Evolutionary conservation across 2,888 invertebrate species (phyloP), one percentile per base, ranked within the genome.

Genomic region (Cosmia trapezina): DNA sequence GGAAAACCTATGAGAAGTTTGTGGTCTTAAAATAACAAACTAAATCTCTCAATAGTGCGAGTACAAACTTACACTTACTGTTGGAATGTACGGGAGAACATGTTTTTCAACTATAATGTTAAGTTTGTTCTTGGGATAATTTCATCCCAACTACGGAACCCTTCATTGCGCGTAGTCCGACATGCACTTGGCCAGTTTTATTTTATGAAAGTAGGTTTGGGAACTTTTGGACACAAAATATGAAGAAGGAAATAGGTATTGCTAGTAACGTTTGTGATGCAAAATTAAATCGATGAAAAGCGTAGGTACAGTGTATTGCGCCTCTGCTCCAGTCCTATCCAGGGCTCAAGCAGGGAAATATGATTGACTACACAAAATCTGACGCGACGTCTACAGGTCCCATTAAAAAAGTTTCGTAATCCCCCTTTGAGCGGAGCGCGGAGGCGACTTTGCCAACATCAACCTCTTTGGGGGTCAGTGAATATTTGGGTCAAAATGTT

Each of bases 401-500:
- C 72, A 72, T 77, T 79, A 73, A 79, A 76, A 78, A 65, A 54
- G 37, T 56, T 72, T 78, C 37, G 28, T 49, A 64, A 37, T 61
- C 53, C 65, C 53, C 65, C 66, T 79, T 77, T 61, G 56, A 73
- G 73, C 61, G 33, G 41, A 65, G 56, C 66, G 73, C 61, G 33
- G 41, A 65, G n/a, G 14, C 14, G 64, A 78, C 77, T 77, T 77
- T 79, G 79, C 79, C 61, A 60, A 61, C 56, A 71, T 63, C 60
- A 61, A 49, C 9, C 14, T 74, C 60, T 79, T 73, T 73, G 41
- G 73, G 53, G 65, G 61, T 77, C 79, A 79, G 19, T 77, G 77
- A 79, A 79, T 79, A 73, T 77, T 65, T 77, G 65, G 79, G 80
- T 79, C 77, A 57, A 43, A 69, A 72, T 33, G 54, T 57, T 49